Evolutionary conservation across 2,113 vertebrate genomes (phyloP).

Genomic region (Acanthochromis polyacanthus): DNA sequence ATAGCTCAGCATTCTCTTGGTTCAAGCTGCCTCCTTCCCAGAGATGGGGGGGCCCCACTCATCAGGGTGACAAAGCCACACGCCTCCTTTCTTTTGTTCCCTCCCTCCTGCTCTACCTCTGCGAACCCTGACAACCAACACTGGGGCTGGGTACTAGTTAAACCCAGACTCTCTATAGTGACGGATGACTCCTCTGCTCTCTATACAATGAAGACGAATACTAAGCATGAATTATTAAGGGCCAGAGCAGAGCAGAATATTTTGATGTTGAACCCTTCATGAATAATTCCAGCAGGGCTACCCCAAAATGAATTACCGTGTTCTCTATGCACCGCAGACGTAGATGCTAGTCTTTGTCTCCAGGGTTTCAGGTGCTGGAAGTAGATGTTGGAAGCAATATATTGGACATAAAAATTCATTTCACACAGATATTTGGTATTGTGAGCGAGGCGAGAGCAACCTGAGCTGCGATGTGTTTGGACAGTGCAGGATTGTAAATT

Average conservation of each 20-base stretch:
- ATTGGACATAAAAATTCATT: slow-evolving; percentile 54
- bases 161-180: slow-evolving; percentile 55
- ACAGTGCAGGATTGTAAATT: slow-evolving; percentile 71
- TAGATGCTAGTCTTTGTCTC: slow-evolving; percentile 52
- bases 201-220: slow-evolving; percentile 72
- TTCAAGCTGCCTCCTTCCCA: slow-evolving; percentile 49
- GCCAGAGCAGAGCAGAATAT: slow-evolving; percentile 67
- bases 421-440: slow-evolving; percentile 56
- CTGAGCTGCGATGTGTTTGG: slow-evolving; percentile 48
- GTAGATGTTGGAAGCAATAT: slow-evolving; percentile 53
- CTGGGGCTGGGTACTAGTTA: slow-evolving; percentile 35
- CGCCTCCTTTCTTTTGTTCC: slow-evolving; percentile 65
- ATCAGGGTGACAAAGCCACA: slow-evolving; percentile 64
- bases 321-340: slow-evolving; percentile 49
- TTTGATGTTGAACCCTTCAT: slow-evolving; percentile 79
- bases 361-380: slow-evolving; percentile 39
- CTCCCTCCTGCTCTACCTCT: slow-evolving; percentile 56
- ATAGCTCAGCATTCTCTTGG: slow-evolving; percentile 48
- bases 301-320: slow-evolving; percentile 75
- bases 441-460: slow-evolving; percentile 24
- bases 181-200: slow-evolving; percentile 73
- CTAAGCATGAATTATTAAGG: slow-evolving; percentile 79
- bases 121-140: slow-evolving; percentile 50
- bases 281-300: slow-evolving; percentile 79
- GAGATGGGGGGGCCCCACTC: slow-evolving; percentile 46